phyloP scores from a whole-genome alignment of 2,888 invertebrate genomes.

The Nephrotoma appendiculata region DNA sequence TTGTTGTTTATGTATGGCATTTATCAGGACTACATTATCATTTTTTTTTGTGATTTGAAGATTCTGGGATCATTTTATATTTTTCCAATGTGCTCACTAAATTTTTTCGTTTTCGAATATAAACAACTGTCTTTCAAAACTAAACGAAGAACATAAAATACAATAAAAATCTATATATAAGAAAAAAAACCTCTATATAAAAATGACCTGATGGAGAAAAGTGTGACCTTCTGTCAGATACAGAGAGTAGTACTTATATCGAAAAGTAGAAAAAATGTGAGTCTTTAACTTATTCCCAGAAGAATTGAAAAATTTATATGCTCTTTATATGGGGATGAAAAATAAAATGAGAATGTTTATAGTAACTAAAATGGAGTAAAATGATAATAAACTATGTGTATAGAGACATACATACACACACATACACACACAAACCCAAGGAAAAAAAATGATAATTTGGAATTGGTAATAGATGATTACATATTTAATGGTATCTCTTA shows the following conservation, averaged over 20 bases:
- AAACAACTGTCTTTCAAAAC: not conserved
- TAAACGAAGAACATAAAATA: not conserved
- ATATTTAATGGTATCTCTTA: not conserved
- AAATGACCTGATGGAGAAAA: not conserved
- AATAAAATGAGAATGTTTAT: not conserved
- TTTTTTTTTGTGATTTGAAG: not conserved
- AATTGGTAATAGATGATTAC: not conserved
- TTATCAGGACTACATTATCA: not conserved
- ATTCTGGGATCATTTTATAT: not conserved
- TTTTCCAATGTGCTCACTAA: not conserved
- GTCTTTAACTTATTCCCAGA: not conserved
- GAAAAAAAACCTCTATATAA: too few relatives aligned
- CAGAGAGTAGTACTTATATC: not conserved
- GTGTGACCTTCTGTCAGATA: not conserved
- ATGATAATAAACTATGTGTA: not conserved
- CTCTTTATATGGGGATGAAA: not conserved
- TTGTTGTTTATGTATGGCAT: not conserved
- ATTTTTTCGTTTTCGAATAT: not conserved
- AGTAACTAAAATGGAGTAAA: not conserved
- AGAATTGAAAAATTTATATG: not conserved
- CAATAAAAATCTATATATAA: not conserved
- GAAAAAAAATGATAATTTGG: not conserved
- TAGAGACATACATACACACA: not conserved
- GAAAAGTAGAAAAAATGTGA: not conserved
- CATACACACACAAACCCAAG: not conserved